Evolutionary conservation across 2,113 vertebrate genomes (phyloP).

Genomic region (Felis catus): F.catus_Fca126_mat1.0 CM031411.1:2948501-2949000

Average conservation of each 20-base stretch:
- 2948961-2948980: too few species aligned
- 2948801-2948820: background rate
- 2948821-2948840: background rate
- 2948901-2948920: too few species aligned
- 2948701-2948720: background rate
- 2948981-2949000: too few species aligned
- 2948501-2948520: too few species aligned
- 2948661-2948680: background rate
- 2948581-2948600: background rate
- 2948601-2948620: too few species aligned
- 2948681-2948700: background rate
- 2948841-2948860: background rate
- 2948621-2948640: too few species aligned
- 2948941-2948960: too few species aligned
- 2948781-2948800: background rate
- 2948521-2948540: background rate
- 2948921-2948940: too few species aligned
- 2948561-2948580: background rate
- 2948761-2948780: background rate
- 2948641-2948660: accelerated
- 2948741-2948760: background rate
- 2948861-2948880: background rate
- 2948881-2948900: too few species aligned
- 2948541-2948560: background rate
- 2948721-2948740: background rate